Evolutionary conservation across 2,888 invertebrate genomes (phyloP).

Genomic region (Erynnis tages): DNA sequence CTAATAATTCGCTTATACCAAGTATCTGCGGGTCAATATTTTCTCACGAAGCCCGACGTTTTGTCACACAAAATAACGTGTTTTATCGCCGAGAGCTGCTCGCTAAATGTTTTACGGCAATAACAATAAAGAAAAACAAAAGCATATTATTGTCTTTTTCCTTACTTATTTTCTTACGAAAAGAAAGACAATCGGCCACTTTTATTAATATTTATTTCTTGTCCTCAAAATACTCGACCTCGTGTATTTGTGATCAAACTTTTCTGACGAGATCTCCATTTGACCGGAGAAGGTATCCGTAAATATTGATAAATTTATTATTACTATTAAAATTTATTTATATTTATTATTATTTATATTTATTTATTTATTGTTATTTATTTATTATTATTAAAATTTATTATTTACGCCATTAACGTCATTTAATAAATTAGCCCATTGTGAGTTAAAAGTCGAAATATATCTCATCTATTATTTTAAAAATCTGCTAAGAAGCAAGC

Average conservation of each 20-base stretch:
- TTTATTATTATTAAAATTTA: constrained; percentile 13
- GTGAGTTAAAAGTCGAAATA: too few relatives aligned
- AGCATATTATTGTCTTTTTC: constrained; percentile 70
- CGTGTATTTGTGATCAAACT: constrained; percentile 56
- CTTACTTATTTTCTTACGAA: constrained; percentile 66
- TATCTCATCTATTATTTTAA: background rate
- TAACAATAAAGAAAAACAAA: constrained; percentile 81
- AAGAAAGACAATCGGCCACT: constrained; percentile 65
- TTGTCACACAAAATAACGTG: constrained; percentile 81
- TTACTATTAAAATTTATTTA: too few relatives aligned
- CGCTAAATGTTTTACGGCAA: constrained; percentile 79
- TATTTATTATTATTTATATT: too few relatives aligned
- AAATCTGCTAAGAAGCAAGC: background rate
- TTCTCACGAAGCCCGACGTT: constrained; percentile 79
- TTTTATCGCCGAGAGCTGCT: constrained; percentile 68
- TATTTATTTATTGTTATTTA: too few relatives aligned
- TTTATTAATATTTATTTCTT: constrained; percentile 75
- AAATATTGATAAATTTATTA: constrained; percentile 13
- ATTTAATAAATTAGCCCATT: background rate
- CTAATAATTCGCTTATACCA: constrained; percentile 76
- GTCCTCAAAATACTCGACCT: constrained; percentile 65
- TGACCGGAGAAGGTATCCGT: background rate
- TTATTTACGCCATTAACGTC: background rate
- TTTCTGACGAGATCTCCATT: constrained; percentile 47
- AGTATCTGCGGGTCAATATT: constrained; percentile 79